Base-by-base conservation (phyloP, 2,113 vertebrate species). In the Monarcha castaneiventris region DNA sequence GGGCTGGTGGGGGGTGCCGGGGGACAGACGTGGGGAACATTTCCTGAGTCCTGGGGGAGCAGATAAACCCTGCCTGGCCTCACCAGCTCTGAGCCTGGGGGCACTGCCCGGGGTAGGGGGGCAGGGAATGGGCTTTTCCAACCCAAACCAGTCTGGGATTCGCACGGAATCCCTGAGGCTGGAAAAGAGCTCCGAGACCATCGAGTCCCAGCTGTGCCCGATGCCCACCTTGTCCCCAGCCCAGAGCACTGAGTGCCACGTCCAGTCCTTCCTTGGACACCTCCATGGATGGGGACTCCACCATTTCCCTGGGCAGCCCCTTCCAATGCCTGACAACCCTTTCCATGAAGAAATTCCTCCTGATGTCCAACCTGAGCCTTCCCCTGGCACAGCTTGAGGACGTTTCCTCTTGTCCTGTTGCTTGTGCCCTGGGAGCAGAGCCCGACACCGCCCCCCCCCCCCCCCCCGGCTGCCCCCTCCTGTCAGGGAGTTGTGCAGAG, bases 281-380 rank as follows among this genome's bases (percentile, higher is more conserved):
- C 35, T 51, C 26, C 59, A 51, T 21, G 51, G 32, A 26, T 33
- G 51, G 51, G 32, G 1, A 33, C 35, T 32, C 35, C 76, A 48
- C 14, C 16, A n/a, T n/a, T n/a, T 18, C 32, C 41, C 75, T 3
- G 85, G 30, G 35, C 5, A 3, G 30, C 39, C 13, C 74, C 4
- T 41, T 2, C 25, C 75, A 22, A 2, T 1, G 11, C 3, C 49
- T 43, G 35, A 35, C 2, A 0, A 2, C 6, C 4, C 8, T 44
- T 19, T 37, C 37, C 56, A 9, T 1, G 55, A 0, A 2, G 26
- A 66, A 89, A 73, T 81, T 44, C 37, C 86, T 51, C 1, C 76
- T 27, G 14, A 0, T 33, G 85, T 43, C 76, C 67, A 43, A 0
- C 30, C 56, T 13, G 64, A n/a, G 5, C 48, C 48, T 39, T 2